Base-by-base conservation (phyloP, 2,888 invertebrate genomes). In the Pollenia angustigena region DNA sequence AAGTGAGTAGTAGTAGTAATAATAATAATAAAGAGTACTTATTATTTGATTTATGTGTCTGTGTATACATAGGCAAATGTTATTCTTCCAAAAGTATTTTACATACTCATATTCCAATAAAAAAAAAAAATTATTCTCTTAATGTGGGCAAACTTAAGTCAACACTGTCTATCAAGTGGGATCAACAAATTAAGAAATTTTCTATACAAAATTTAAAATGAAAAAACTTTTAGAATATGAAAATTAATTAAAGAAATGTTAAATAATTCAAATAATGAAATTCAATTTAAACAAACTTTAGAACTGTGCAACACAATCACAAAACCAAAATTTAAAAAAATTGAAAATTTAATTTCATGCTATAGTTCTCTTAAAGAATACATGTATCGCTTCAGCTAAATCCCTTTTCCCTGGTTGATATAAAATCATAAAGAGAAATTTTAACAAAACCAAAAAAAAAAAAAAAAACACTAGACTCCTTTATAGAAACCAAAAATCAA, bases 31-130 rank as follows among this genome's bases (percentile, higher is more conserved):
- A 92, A 91, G 92, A 92, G 93, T 93, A 92, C 93, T 93, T 93
- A 92, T 92, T 93, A 91, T 93, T 93, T 93, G 93, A 93, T 93
- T 93, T 93, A 93, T 93, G 93, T 91, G 93, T 93, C 93, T 93
- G 92, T 92, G 90, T 92, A 88, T 91, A 89, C 91, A 91, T 91
- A 91, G 82, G 85, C 84, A 80, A 88, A 86, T 80, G 66, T 50
- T n/a, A 84, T 76, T 48, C 66, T 42, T 32, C 18, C 64, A n/a
- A 2, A 69, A 52, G 44, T 52, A 50, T n/a, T 69, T 32, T 52
- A 69, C 62, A 80, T 62, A 62, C 62, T 80, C 69, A 69, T 48
- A 64, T 71, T 32, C 44, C 32, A 14, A 56, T 54, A 62, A 23
- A 2, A 23, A 23, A 16, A 80, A 71, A 11, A 69, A 32, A 6